A percentile compares a stretch with the other conserved stretches of the same genome.
phyloP scores from a whole-genome alignment of 2,797 vertebrate species.

The Neosalanx taihuensis region DNA sequence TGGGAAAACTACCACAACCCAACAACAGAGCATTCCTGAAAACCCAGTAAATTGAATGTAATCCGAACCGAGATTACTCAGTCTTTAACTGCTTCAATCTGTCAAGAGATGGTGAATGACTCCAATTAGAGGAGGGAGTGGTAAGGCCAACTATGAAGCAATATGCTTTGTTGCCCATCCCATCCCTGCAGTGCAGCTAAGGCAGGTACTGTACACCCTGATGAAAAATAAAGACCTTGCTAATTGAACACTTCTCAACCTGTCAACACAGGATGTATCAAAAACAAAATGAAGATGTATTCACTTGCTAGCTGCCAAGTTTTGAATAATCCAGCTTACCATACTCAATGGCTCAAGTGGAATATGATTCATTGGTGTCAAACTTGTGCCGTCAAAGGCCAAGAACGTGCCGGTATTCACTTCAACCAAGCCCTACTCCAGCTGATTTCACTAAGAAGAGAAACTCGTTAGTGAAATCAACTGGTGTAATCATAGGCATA shows the following conservation, averaged over 20 bases:
- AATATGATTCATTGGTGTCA: no score
- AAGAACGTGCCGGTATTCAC: no score
- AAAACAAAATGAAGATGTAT: slow-evolving; percentile 34
- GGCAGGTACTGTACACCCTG: slow-evolving; percentile 16
- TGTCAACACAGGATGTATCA: slow-evolving; percentile 46
- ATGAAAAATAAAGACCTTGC: slow-evolving; percentile 30
- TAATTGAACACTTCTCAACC: slow-evolving; percentile 36
- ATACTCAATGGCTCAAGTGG: not conserved
- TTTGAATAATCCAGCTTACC: not conserved
- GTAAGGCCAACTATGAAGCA: slow-evolving; percentile 26
- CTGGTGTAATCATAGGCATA: no score
- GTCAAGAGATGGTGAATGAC: slow-evolving; percentile 23
- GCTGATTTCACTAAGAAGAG: no score
- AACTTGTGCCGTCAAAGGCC: no score
- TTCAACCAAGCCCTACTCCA: no score
- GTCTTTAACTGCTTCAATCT: slow-evolving; percentile 15
- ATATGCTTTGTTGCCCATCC: slow-evolving; percentile 26
- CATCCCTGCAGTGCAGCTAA: slow-evolving; percentile 18
- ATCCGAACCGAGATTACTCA: not conserved
- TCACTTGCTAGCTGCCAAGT: not conserved
- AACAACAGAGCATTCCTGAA: slow-evolving; percentile 4
- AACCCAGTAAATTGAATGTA: slow-evolving; percentile 4
- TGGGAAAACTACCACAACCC: slow-evolving; percentile 23
- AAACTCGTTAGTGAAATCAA: no score
- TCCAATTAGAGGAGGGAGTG: slow-evolving; percentile 27